Conservation (phyloP, 2,797 vertebrate genomes). For the Mallotus villosus region DNA sequence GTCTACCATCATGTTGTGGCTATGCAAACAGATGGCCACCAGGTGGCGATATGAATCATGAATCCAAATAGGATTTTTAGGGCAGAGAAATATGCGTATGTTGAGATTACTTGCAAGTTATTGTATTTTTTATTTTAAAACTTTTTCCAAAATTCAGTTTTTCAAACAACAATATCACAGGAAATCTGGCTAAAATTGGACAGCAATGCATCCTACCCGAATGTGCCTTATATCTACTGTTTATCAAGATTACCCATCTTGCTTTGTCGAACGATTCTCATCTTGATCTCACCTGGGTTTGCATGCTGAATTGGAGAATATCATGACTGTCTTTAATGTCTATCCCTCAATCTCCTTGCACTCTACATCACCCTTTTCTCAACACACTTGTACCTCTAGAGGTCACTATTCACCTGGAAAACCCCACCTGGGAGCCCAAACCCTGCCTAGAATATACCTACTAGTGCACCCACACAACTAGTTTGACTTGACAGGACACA, state of each 20-base stretch:
- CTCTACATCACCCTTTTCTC: too few relatives aligned
- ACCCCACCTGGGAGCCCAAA: slow-evolving; percentile 4
- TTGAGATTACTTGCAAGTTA: background rate
- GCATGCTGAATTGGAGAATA: too few relatives aligned
- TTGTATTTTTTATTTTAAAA: background rate
- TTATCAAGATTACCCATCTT: too few relatives aligned
- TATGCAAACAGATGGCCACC: slow-evolving; percentile 33
- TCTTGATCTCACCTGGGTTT: too few relatives aligned
- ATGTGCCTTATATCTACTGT: background rate
- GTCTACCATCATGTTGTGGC: too few relatives aligned
- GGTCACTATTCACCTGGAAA: slow-evolving; percentile 51
- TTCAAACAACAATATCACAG: background rate
- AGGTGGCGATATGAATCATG: slow-evolving; percentile 42
- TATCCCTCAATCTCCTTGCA: too few relatives aligned
- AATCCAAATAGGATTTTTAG: slow-evolving; percentile 1
- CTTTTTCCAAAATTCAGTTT: background rate
- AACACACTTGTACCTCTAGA: slow-evolving; percentile 49
- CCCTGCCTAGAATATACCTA: background rate
- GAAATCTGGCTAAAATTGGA: background rate
- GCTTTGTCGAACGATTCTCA: too few relatives aligned
- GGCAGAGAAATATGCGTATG: background rate
- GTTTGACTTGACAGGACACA: background rate
- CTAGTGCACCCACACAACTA: background rate
- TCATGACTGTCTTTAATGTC: too few relatives aligned
- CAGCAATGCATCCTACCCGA: background rate